Conservation (phyloP, 2,113 vertebrate genomes). For the Osmerus mordax region DNA sequence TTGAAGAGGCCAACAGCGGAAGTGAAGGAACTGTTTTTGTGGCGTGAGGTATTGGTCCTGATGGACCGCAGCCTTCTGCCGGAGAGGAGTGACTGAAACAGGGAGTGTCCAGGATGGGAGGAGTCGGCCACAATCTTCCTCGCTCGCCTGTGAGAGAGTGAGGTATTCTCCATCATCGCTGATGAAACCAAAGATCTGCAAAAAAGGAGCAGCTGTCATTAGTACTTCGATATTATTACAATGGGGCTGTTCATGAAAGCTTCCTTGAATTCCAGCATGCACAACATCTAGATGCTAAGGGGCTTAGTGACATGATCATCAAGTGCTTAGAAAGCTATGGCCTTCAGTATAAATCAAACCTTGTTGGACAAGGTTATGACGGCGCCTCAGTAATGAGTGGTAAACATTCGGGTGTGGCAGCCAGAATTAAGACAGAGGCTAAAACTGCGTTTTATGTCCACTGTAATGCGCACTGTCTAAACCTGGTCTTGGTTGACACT, state of each 20-base stretch:
- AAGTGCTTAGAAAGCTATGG: neutral
- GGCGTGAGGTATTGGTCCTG: too few relatives aligned
- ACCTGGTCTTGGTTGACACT: neutral
- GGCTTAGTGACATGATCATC: neutral
- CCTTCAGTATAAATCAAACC: constrained; percentile 5
- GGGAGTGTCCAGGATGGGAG: too few relatives aligned
- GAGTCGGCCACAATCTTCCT: too few relatives aligned
- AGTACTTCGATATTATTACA: neutral
- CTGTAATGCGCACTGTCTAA: neutral
- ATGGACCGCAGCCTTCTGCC: too few relatives aligned
- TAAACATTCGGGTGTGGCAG: constrained; percentile 7
- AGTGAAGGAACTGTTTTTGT: too few relatives aligned
- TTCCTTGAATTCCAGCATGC: neutral
- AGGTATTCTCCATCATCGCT: neutral
- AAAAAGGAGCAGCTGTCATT: neutral
- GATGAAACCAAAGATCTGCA: neutral
- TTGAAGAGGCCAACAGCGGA: too few relatives aligned
- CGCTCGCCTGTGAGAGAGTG: too few relatives aligned
- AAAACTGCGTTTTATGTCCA: constrained; percentile 6
- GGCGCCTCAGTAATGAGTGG: constrained; percentile 5
- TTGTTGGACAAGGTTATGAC: constrained; percentile 11
- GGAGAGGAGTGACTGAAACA: too few relatives aligned
- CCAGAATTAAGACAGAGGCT: constrained; percentile 5
- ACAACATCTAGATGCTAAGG: neutral
- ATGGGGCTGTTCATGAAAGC: neutral